Percentiles rank a stretch among this genome's conserved stretches.
These are phyloP conservation scores for Rhizoglyphus robini DNA, from an alignment of 1,140 invertebrate species.

Conservation along the genomic window DNA sequence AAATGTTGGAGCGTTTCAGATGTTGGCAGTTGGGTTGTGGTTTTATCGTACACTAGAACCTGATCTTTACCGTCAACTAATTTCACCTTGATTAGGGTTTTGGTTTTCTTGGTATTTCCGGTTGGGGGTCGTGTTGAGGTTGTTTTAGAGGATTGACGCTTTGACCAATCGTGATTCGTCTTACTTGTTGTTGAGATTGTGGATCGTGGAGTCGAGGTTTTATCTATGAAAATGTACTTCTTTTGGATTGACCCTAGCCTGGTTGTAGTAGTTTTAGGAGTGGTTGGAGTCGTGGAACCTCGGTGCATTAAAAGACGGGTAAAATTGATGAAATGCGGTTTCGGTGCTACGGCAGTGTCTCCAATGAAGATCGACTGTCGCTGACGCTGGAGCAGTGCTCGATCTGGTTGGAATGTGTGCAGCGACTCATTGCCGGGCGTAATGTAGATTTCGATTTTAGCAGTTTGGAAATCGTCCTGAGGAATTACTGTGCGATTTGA, in stretches of 20 bases:
- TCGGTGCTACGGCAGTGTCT: not conserved
- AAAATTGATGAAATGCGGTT: not conserved
- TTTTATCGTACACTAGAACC: not conserved
- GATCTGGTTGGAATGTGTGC: not conserved
- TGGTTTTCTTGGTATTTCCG: not conserved
- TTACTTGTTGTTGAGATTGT: not conserved
- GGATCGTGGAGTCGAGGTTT: not conserved
- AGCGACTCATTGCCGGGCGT: not conserved
- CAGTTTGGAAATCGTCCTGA: not conserved
- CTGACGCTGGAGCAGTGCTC: not conserved
- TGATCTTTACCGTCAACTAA: not conserved
- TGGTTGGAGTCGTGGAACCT: not conserved
- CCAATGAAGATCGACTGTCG: not conserved
- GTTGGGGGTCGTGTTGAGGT: not conserved
- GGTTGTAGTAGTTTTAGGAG: not conserved
- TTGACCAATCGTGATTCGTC: no score
- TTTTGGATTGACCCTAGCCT: not conserved
- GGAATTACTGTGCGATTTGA: no score
- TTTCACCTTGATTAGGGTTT: not conserved
- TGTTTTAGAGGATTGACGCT: no score
- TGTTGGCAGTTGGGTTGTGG: conserved; percentile 1
- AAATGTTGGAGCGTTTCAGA: not conserved
- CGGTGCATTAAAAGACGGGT: conserved; percentile 1
- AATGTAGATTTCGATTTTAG: not conserved
- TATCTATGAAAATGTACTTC: conserved; percentile 3